A percentile compares a stretch with the other conserved stretches of the same genome.
phyloP scores from a whole-genome alignment of 2,113 vertebrate genomes.

The Axis porcinus region DNA sequence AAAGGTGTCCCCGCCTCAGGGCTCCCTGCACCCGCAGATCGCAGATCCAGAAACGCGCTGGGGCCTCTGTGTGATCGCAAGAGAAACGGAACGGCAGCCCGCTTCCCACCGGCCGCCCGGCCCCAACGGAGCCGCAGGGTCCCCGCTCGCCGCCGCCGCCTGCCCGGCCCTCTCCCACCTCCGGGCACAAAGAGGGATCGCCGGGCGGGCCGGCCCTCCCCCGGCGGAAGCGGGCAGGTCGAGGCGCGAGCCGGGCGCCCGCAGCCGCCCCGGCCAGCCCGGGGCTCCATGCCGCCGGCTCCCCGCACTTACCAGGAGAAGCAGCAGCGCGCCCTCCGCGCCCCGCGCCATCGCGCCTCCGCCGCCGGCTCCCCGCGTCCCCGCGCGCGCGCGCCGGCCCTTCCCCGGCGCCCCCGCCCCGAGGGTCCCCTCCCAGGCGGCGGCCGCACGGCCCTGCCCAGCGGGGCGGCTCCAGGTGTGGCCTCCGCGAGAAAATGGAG shows the following conservation, averaged over 20 bases:
- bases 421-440: background rate
- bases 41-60: background rate
- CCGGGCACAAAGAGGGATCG: background rate
- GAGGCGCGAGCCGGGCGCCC: background rate
- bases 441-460: background rate
- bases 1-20: background rate
- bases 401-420: background rate
- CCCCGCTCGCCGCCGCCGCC: background rate
- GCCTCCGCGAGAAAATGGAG: background rate
- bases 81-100: background rate
- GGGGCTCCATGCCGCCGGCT: background rate
- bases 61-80: background rate
- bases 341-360: conserved; percentile 65
- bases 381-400: background rate
- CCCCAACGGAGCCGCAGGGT: background rate
- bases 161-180: background rate
- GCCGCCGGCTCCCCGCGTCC: background rate
- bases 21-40: background rate
- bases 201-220: background rate
- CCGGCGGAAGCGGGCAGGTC: background rate
- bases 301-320: background rate
- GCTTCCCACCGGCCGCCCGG: background rate
- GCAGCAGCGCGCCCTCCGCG: background rate
- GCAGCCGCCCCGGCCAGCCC: background rate
- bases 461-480: conserved; percentile 9